Conservation (phyloP, 2,888 invertebrate species). For the Apotomis turbidana region DNA sequence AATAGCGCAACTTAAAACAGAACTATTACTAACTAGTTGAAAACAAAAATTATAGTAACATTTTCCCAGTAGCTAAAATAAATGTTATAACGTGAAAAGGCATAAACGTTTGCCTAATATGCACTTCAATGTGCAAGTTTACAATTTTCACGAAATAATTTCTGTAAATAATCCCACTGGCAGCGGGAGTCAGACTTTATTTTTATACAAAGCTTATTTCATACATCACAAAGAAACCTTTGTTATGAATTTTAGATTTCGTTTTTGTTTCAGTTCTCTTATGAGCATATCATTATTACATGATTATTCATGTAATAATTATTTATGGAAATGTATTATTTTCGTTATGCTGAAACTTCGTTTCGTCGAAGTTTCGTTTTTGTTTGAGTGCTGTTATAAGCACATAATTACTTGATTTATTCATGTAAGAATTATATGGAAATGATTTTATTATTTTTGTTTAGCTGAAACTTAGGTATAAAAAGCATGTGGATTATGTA, state of each 20-base stretch:
- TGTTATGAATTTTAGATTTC: background rate
- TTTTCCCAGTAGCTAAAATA: no score
- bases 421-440: no score
- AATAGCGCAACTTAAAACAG: no score
- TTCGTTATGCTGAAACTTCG: no score
- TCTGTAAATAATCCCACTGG: background rate
- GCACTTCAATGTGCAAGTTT: background rate
- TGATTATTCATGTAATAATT: background rate
- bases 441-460: no score
- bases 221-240: background rate
- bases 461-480: no score
- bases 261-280: background rate
- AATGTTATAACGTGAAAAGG: background rate
- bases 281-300: background rate
- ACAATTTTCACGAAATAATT: background rate
- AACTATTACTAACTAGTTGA: no score
- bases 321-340: background rate
- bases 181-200: background rate
- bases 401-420: no score
- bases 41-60: no score
- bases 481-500: no score
- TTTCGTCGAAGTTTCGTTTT: no score
- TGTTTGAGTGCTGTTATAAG: no score
- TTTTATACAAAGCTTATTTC: conserved; percentile 14
- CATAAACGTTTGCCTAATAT: background rate